Conservation (phyloP, 2,113 vertebrate species). For the Brachyistius frenatus region DNA sequence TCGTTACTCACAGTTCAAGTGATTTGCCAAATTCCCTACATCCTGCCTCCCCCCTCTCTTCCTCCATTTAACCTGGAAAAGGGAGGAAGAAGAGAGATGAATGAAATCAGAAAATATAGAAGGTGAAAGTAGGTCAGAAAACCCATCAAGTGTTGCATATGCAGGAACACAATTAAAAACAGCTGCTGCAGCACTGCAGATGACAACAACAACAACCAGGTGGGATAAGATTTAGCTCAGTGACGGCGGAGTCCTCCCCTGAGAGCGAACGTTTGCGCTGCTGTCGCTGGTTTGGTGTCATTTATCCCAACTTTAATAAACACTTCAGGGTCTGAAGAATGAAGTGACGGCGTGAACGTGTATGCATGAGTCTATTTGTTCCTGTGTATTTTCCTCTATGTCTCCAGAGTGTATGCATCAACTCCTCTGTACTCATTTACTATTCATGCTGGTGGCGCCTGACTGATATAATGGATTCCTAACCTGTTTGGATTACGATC, state of each 20-base stretch:
- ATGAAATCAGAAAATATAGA: slow-evolving; percentile 18
- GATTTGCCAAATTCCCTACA: slow-evolving; percentile 16
- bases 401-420: not conserved
- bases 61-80: not conserved
- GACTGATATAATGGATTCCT: too few relatives aligned
- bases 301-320: slow-evolving; percentile 25
- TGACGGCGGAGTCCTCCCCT: not conserved
- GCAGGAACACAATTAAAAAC: slow-evolving; percentile 29
- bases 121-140: slow-evolving; percentile 58
- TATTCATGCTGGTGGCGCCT: not conserved
- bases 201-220: not conserved
- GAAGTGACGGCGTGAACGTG: not conserved
- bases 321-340: not conserved
- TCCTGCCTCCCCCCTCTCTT: not conserved
- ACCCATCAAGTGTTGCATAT: slow-evolving; percentile 16
- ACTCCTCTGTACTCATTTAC: not conserved
- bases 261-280: not conserved
- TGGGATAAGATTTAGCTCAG: not conserved
- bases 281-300: not conserved
- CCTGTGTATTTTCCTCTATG: not conserved
- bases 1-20: not conserved
- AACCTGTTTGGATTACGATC: not conserved
- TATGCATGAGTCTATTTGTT: not conserved
- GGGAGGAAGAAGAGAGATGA: slow-evolving; percentile 14
- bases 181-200: slow-evolving; percentile 9